Evolutionary conservation across 2,113 vertebrate genomes (phyloP).

Genomic region (Thinocorus orbignyianus): DNA sequence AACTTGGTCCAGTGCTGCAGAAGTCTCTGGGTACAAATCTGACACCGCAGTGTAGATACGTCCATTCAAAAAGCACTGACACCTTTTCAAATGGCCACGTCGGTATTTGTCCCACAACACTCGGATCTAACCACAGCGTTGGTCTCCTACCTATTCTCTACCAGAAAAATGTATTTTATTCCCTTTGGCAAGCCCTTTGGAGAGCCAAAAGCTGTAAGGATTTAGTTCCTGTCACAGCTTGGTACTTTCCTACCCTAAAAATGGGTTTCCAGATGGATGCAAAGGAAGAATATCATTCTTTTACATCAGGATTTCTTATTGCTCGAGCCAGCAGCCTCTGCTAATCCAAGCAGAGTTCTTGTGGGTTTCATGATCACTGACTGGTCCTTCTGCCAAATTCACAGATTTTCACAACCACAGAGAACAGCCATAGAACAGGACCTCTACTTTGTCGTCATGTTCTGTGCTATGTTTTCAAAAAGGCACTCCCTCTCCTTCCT

Average conservation of each 20-base stretch:
- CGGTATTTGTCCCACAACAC: background rate
- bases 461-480: background rate
- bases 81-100: background rate
- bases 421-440: background rate
- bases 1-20: background rate
- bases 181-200: background rate
- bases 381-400: background rate
- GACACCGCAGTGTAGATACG: background rate
- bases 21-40: background rate
- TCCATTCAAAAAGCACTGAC: background rate
- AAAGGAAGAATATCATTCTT: background rate
- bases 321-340: slow-evolving; percentile 3
- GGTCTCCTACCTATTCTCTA: background rate
- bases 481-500: background rate
- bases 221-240: background rate
- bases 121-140: background rate
- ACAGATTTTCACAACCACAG: background rate
- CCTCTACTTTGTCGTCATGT: background rate
- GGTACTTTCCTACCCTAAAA: slow-evolving; percentile 13
- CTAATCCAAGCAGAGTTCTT: background rate
- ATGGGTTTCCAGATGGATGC: background rate
- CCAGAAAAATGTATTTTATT: background rate
- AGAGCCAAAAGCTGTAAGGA: background rate
- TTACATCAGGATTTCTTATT: background rate
- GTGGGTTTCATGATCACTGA: background rate